Base-by-base conservation (phyloP, 1,140 invertebrate species). In the Diabrotica undecimpunctata region DNA sequence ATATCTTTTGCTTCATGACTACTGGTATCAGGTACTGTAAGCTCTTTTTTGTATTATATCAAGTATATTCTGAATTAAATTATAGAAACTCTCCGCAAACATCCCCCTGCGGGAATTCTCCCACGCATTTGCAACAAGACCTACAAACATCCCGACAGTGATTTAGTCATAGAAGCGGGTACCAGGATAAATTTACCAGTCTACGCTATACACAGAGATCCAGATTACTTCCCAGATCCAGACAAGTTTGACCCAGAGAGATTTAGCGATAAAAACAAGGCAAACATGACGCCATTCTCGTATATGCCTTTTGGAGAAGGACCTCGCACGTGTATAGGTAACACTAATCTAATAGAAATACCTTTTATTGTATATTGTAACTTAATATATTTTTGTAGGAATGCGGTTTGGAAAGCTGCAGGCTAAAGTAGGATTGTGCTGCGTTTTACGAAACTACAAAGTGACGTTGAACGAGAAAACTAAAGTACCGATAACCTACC, bases 281-380 rank as follows among this genome's bases (percentile, higher is more conserved):
- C 68, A 7, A 66, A 74, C 11, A 74, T 80, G 14, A 73, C 78
- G 13, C 71, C 72, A 2, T 78, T 71, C 60, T 76, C 75, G 0
- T 85, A 80, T 72, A 69, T 85, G 52, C 83, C 85, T 8, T 86
- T 86, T 72, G 83, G 84, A 5, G 83, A 82, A 37, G 85, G 85
- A 11, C 79, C 81, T 7, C 71, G 85, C 53, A 85, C 84, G 68
- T 86, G 85, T 68, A 85, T 86, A 37, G 77, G 77, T 77, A 25
- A 1, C 1, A 25, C 1, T 25, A 25, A 25, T 25, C 25, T 25
- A 1, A 25, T 25, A 25, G 4, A 25, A 25, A 4, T 25, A 25
- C 1, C 25, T 25, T 25, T 25, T 25, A 25, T 25, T n/a, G n/a
- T n/a, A n/a, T 25, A 25, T 25, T 2, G 4, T 25, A 25, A 25